phyloP scores from a whole-genome alignment of 2,888 invertebrate species.

The Mycalesis mineus region DNA sequence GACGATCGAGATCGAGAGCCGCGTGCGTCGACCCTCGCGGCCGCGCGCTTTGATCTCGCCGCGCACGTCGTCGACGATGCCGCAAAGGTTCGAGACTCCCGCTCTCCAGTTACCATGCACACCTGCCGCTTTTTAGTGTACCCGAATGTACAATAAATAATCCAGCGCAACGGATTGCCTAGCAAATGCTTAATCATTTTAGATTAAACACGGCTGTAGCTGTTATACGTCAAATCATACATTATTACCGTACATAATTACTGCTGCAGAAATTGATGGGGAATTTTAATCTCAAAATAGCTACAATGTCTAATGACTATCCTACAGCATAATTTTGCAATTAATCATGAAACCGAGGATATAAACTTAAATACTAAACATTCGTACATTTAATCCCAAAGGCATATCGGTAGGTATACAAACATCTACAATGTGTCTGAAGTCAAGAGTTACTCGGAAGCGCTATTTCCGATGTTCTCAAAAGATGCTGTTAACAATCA shows the following conservation, averaged over 20 bases:
- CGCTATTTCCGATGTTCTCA: conserved; percentile 70
- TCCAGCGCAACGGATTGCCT: conserved; percentile 12
- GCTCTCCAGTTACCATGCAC: conserved; percentile 44
- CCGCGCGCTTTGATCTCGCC: conserved; percentile 64
- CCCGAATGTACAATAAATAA: conserved; percentile 19
- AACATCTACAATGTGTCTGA: conserved; percentile 27
- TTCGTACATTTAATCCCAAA: no score
- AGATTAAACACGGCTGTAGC: conserved; percentile 2
- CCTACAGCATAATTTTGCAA: no score
- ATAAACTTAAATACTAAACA: background rate
- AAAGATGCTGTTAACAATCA: conserved; percentile 44
- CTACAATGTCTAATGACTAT: no score
- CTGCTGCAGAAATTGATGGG: background rate
- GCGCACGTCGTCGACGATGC: conserved; percentile 42
- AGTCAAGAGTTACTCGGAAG: conserved; percentile 70
- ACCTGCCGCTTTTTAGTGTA: conserved; percentile 37
- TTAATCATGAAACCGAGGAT: background rate
- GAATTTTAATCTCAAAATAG: no score
- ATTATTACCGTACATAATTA: background rate
- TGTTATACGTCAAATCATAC: background rate
- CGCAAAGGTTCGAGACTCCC: conserved; percentile 42
- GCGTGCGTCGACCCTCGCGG: conserved; percentile 71
- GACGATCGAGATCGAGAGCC: conserved; percentile 50
- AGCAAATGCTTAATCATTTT: conserved; percentile 17
- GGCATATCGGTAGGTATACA: no score